phyloP scores from a whole-genome alignment of 2,888 invertebrate genomes.

The Agrypnus murinus region DNA sequence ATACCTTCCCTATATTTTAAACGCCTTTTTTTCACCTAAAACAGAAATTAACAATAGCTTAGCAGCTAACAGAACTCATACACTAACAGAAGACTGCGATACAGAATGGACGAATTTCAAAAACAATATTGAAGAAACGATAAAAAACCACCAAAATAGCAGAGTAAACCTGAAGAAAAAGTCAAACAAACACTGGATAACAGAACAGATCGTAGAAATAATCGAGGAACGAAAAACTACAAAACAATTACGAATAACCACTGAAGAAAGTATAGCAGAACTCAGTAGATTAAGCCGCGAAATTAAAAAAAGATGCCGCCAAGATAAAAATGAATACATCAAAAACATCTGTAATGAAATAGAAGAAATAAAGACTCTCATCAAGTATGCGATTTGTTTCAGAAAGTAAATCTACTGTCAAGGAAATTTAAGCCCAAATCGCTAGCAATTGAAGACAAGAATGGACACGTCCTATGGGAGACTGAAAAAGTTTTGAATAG shows the following conservation, averaged over 20 bases:
- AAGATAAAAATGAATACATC: constrained; percentile 9
- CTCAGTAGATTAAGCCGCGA: not conserved
- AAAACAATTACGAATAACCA: not conserved
- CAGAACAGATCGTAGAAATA: not conserved
- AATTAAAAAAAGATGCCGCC: constrained; percentile 2
- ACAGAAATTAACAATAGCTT: not conserved
- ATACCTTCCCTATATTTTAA: no score
- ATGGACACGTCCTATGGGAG: constrained; percentile 1
- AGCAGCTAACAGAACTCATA: not conserved
- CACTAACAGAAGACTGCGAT: constrained; percentile 5
- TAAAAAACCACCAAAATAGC: not conserved
- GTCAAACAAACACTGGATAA: not conserved
- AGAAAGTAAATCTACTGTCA: constrained; percentile 1
- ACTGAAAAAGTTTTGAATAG: not conserved
- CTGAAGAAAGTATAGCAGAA: not conserved
- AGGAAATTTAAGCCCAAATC: constrained; percentile 10
- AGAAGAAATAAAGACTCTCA: constrained; percentile 2
- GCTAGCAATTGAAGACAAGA: constrained; percentile 5
- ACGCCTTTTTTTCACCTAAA: no score
- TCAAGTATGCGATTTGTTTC: not conserved
- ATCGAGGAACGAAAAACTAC: not conserved
- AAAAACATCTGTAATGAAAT: constrained; percentile 11
- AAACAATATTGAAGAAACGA: not conserved
- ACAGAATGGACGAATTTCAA: constrained; percentile 4
- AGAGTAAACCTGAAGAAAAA: not conserved